Conservation (phyloP, 2,888 invertebrate species). For the Octonoba sinensis region DNA sequence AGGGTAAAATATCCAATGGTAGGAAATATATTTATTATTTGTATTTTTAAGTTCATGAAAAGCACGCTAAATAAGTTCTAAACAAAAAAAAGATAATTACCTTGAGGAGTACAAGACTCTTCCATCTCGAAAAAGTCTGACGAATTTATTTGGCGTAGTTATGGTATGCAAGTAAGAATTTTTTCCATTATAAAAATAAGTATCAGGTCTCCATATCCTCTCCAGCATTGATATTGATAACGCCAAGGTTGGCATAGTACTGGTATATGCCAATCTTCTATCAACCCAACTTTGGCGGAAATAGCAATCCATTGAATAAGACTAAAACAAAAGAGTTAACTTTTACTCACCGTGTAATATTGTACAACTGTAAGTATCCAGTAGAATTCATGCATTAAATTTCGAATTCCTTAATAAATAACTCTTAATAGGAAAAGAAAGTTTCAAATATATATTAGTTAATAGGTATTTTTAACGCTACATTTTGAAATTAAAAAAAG, state of each 20-base stretch:
- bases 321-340: constrained; percentile 73
- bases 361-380: too few relatives aligned
- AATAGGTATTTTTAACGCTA: too few relatives aligned
- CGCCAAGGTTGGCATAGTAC: constrained; percentile 87
- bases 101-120: constrained; percentile 71
- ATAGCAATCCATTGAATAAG: constrained; percentile 95
- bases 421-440: too few relatives aligned
- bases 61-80: background rate
- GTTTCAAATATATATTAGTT: too few relatives aligned
- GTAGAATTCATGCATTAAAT: too few relatives aligned
- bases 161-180: constrained; percentile 69
- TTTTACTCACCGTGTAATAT: too few relatives aligned
- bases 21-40: too few relatives aligned
- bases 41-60: too few relatives aligned
- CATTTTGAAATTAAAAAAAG: too few relatives aligned
- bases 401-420: too few relatives aligned
- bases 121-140: constrained; percentile 70
- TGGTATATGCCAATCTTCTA: constrained; percentile 85
- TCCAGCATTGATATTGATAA: constrained; percentile 89
- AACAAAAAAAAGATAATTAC: constrained; percentile 66
- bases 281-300: constrained; percentile 88
- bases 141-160: constrained; percentile 67
- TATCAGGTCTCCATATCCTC: constrained; percentile 69
- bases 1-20: too few relatives aligned
- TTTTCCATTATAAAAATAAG: constrained; percentile 69